phyloP scores from a whole-genome alignment of 2,888 invertebrate genomes.

The Piscicola geometra region DNA sequence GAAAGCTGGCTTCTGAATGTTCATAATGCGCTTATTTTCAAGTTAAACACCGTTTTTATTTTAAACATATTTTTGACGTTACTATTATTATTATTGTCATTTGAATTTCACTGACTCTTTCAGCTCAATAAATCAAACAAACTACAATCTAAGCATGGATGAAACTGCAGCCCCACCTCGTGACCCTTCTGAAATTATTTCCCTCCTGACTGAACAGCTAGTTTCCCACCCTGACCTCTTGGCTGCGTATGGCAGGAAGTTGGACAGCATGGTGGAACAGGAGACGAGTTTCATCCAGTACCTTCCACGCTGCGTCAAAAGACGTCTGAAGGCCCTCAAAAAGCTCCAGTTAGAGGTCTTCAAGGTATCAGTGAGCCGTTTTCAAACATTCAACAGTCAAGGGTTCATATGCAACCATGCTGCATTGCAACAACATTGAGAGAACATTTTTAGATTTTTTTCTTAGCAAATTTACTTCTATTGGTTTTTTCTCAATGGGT shows the following conservation, averaged over 20 bases:
- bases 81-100: no score
- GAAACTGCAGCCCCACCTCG: background rate
- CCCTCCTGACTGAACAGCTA: constrained; percentile 9
- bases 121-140: no score
- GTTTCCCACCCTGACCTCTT: constrained; percentile 23
- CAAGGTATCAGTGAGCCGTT: constrained; percentile 20
- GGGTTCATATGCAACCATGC: constrained; percentile 20
- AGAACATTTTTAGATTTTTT: background rate
- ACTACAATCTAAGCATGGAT: background rate
- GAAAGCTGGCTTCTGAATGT: no score
- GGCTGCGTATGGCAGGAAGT: constrained; percentile 30
- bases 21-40: no score
- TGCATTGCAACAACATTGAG: constrained; percentile 4
- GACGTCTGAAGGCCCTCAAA: constrained; percentile 34
- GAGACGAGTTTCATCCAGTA: constrained; percentile 21
- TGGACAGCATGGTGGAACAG: constrained; percentile 24
- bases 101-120: no score
- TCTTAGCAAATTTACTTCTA: no score
- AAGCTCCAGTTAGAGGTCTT: constrained; percentile 27
- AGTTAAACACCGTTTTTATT: no score
- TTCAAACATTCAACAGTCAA: constrained; percentile 27
- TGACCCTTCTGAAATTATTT: background rate
- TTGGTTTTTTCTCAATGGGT: no score
- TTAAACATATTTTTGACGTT: no score
- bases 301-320: constrained; percentile 1